These are phyloP conservation scores for Neosilurus mollespiculum DNA, from an alignment of 2,797 vertebrate genomes.

Conservation along the genomic window DNA sequence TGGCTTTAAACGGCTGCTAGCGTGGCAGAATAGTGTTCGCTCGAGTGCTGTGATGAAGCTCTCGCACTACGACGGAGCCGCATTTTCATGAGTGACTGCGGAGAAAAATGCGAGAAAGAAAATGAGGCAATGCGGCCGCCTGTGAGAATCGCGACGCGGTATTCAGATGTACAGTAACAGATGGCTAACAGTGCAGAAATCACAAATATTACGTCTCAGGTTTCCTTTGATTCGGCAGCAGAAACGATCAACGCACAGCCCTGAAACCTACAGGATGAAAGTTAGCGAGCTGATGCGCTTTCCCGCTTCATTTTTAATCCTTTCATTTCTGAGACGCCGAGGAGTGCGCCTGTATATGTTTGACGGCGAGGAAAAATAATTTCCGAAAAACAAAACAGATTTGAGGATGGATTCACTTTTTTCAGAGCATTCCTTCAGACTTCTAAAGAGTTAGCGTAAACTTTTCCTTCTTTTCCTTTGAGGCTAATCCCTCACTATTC, in stretches of 20 bases:
- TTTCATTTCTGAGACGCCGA: constrained; percentile 56
- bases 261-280: constrained; percentile 64
- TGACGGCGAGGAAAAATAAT: neutral
- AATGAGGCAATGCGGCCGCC: constrained; percentile 55
- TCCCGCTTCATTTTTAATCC: constrained; percentile 66
- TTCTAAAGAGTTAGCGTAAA: constrained; percentile 24
- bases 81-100: constrained; percentile 66
- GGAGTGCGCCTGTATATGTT: neutral
- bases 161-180: constrained; percentile 73
- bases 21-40: constrained; percentile 58
- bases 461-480: constrained; percentile 2
- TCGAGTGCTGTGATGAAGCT: constrained; percentile 69
- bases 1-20: constrained; percentile 30
- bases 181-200: constrained; percentile 75
- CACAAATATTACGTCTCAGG: constrained; percentile 64
- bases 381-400: neutral
- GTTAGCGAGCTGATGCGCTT: constrained; percentile 51
- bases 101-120: constrained; percentile 51
- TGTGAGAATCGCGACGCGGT: constrained; percentile 63
- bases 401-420: constrained; percentile 4
- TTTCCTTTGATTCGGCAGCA: constrained; percentile 73
- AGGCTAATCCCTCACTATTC: neutral
- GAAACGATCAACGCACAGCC: constrained; percentile 72
- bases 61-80: constrained; percentile 50
- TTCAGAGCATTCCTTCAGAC: constrained; percentile 1